A percentile compares a stretch with the other conserved stretches of the same genome.
phyloP scores from a whole-genome alignment of 2,888 invertebrate genomes.

The Endotricha flammealis region DNA sequence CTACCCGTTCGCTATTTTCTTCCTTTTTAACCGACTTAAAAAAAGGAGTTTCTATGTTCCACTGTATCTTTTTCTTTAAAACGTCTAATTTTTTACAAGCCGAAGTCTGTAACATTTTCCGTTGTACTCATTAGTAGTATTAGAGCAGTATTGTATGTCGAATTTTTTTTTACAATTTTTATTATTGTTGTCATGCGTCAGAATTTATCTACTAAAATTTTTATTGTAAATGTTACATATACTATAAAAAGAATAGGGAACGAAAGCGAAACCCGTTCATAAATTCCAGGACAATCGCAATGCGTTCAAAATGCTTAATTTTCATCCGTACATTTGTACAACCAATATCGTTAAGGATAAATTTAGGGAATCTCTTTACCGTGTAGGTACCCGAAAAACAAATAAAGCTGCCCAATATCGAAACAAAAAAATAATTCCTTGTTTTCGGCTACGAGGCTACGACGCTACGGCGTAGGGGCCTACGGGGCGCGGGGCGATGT shows the following conservation, averaged over 20 bases:
- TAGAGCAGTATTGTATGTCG: too few species aligned
- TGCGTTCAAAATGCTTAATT: constrained; percentile 7
- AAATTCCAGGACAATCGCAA: neutral
- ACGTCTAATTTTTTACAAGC: too few species aligned
- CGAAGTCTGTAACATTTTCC: too few species aligned
- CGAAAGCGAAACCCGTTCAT: neutral
- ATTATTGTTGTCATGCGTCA: too few species aligned
- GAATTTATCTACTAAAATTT: too few species aligned
- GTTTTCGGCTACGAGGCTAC: constrained; percentile 36
- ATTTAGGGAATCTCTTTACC: constrained; percentile 10
- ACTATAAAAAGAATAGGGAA: neutral
- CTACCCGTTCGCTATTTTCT: too few species aligned
- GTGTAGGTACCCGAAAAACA: constrained; percentile 29
- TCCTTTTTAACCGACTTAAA: too few species aligned
- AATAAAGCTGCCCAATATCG: constrained; percentile 39
- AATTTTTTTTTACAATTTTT: too few species aligned
- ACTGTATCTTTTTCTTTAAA: too few species aligned
- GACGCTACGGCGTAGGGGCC: constrained; percentile 36
- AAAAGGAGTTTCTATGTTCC: too few species aligned
- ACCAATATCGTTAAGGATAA: constrained; percentile 15
- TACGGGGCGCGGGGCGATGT: constrained; percentile 54
- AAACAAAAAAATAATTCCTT: constrained; percentile 37
- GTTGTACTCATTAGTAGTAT: too few species aligned
- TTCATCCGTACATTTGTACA: constrained; percentile 7
- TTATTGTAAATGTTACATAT: neutral